Conservation (phyloP, 2,888 invertebrate genomes). For the Cerceris ruficornis region DNA sequence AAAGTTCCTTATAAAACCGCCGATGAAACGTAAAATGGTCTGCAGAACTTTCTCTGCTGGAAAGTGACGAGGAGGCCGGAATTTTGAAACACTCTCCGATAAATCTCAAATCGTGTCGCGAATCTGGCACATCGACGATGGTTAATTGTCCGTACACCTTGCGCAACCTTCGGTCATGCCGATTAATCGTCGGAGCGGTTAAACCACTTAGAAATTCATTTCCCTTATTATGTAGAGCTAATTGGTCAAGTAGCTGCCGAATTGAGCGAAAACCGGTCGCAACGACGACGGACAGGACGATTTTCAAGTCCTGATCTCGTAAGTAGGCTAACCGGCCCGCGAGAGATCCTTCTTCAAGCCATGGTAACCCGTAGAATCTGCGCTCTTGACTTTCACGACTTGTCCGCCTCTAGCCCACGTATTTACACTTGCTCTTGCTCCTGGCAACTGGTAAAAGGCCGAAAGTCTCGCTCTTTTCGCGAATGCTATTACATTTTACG, state of each 20-base stretch:
- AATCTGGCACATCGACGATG: constrained; percentile 26
- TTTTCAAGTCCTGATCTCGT: constrained; percentile 62
- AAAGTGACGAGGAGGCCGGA: constrained; percentile 50
- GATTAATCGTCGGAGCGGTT: neutral
- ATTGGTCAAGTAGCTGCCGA: constrained; percentile 49
- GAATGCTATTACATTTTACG: neutral
- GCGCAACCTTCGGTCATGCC: constrained; percentile 59
- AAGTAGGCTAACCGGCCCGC: constrained; percentile 76
- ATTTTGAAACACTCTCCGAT: constrained; percentile 61
- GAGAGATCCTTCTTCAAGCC: constrained; percentile 64
- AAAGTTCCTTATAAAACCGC: constrained; percentile 47
- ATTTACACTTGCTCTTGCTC: constrained; percentile 56
- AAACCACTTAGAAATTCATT: constrained; percentile 10
- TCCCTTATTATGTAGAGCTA: constrained; percentile 12
- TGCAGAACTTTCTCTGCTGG: constrained; percentile 63
- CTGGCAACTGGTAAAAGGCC: constrained; percentile 7
- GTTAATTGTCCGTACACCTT: constrained; percentile 56
- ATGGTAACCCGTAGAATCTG: constrained; percentile 52
- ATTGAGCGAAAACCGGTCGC: constrained; percentile 49
- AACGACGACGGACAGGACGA: constrained; percentile 36
- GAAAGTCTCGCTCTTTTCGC: constrained; percentile 28
- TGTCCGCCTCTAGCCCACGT: constrained; percentile 48
- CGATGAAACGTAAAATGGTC: constrained; percentile 37
- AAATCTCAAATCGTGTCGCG: constrained; percentile 24
- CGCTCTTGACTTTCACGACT: constrained; percentile 79